A percentile compares a stretch with the other conserved stretches of the same genome.
Conservation (phyloP, 2,113 vertebrate species). For the Paradisaea rubra region DNA sequence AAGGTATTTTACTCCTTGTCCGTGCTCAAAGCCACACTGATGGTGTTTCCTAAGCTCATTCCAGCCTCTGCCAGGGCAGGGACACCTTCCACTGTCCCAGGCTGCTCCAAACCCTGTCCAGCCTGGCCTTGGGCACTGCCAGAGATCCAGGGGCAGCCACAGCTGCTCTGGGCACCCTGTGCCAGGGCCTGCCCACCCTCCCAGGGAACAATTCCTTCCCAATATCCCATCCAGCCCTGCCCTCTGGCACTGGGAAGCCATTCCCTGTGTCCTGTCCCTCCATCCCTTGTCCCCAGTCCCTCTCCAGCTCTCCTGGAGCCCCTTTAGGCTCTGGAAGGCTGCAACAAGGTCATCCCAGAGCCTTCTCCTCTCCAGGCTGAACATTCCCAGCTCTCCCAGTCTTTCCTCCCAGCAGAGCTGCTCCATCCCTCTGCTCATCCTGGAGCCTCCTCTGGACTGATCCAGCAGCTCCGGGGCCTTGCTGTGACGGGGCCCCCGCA, state of each 20-base stretch:
- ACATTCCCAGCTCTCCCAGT: neutral
- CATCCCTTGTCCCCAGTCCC: fast-evolving
- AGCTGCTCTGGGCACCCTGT: neutral
- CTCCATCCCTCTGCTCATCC: neutral
- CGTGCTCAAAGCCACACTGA: neutral
- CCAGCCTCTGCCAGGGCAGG: neutral
- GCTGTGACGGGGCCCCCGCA: neutral
- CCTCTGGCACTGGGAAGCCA: neutral
- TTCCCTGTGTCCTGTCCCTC: neutral
- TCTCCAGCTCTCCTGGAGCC: neutral
- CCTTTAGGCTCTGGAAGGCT: fast-evolving
- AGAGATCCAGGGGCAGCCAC: neutral
- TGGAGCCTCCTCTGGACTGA: neutral
- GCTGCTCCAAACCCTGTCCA: neutral
- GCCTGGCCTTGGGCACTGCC: neutral
- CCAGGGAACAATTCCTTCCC: neutral
- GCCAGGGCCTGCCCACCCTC: neutral
- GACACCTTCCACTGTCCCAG: neutral
- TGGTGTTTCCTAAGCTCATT: neutral
- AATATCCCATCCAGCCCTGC: fast-evolving
- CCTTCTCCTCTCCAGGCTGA: neutral
- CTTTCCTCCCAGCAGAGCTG: neutral
- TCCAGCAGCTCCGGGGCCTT: neutral
- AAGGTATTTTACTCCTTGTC: neutral
- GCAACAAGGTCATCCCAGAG: fast-evolving